These are phyloP conservation scores for Dermochelys coriacea DNA, from an alignment of 2,797 vertebrate genomes.

Conservation along the genomic window DNA sequence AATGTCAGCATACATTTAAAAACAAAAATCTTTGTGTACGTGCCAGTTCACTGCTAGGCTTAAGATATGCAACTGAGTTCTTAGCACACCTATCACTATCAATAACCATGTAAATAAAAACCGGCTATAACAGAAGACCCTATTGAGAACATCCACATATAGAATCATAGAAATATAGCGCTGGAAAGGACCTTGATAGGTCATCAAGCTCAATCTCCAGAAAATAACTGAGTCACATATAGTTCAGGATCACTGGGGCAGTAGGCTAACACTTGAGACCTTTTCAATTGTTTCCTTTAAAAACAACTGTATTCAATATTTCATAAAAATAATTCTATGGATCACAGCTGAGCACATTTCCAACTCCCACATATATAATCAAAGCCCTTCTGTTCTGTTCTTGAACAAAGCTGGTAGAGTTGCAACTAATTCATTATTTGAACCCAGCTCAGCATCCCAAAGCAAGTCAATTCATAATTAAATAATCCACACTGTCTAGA, in stretches of 20 bases:
- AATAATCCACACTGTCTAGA: constrained; percentile 18
- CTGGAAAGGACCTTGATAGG: background rate
- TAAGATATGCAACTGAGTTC: background rate
- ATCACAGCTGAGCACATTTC: background rate
- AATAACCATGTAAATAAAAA: background rate
- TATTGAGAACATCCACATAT: background rate
- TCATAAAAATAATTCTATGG: background rate
- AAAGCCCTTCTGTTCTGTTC: background rate
- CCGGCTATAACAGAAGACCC: background rate
- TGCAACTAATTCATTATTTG: background rate
- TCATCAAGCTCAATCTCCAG: background rate
- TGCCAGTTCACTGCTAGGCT: background rate
- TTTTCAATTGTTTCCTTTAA: background rate
- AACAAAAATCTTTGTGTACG: background rate
- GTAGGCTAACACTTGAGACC: background rate
- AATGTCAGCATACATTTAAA: background rate
- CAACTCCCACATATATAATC: background rate
- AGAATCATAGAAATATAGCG: background rate
- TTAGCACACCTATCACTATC: background rate
- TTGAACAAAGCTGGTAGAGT: background rate
- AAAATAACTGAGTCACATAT: background rate
- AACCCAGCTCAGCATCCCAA: constrained; percentile 27
- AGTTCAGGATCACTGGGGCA: background rate
- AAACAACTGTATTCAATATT: background rate
- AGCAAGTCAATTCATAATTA: constrained; percentile 9